Evolutionary conservation across 2,888 invertebrate species (phyloP).

Genomic region (Therioaphis trifolii): DNA sequence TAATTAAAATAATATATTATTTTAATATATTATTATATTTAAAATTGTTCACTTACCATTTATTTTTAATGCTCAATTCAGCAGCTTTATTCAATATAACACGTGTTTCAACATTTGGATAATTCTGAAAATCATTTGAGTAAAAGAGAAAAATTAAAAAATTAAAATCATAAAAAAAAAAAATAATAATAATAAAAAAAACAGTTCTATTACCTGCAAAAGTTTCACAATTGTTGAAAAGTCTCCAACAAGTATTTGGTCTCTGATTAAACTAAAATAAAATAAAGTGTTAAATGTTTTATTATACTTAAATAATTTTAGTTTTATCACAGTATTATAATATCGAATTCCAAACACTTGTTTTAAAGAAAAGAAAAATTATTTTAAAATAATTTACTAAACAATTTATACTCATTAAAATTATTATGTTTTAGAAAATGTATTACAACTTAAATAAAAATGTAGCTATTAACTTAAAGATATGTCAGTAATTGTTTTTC

Average conservation of each 20-base stretch:
- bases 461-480: no score
- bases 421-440: no score
- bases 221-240: conserved; percentile 95
- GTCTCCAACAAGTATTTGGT: conserved; percentile 86
- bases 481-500: no score
- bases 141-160: neutral
- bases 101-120: conserved; percentile 89
- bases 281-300: neutral
- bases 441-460: no score
- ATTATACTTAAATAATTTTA: neutral
- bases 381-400: no score
- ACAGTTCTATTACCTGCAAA: conserved; percentile 76
- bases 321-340: no score
- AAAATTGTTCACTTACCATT: neutral
- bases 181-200: conserved; percentile 11
- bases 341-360: no score
- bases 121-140: conserved; percentile 73
- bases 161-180: neutral
- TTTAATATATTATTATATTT: no score
- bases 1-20: no score
- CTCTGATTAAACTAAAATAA: conserved; percentile 81
- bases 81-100: conserved; percentile 83
- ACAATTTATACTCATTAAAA: no score
- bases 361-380: no score
- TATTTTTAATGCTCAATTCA: conserved; percentile 71